Conservation (phyloP, 2,888 invertebrate species). For the Drosophila flavopinicola region DNA sequence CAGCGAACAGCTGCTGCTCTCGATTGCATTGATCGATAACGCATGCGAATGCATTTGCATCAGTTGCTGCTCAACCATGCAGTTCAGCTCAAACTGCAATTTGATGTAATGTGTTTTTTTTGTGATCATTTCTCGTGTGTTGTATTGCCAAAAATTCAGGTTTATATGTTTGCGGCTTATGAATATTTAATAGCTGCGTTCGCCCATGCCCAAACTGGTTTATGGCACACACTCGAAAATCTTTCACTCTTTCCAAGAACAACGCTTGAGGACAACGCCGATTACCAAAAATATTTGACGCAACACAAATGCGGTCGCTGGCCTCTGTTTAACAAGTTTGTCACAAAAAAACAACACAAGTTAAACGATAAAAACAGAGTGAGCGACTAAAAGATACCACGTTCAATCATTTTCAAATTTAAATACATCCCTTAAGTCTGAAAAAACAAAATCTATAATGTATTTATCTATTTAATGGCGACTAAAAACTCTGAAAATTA, state of each 20-base stretch:
- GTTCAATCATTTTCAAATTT: neutral
- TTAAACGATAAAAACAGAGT: neutral
- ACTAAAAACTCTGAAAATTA: no score
- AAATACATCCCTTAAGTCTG: no score
- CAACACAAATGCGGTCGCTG: conserved; percentile 74
- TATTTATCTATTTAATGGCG: no score
- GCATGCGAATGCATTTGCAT: conserved; percentile 8
- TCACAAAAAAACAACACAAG: conserved; percentile 33
- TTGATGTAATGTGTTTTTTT: conserved; percentile 33
- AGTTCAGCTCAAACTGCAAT: conserved; percentile 48
- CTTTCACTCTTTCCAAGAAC: conserved; percentile 78
- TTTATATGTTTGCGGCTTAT: conserved; percentile 58
- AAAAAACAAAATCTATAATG: no score
- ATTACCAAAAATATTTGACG: conserved; percentile 65
- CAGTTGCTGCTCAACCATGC: conserved; percentile 49
- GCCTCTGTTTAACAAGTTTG: conserved; percentile 78
- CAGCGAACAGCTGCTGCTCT: conserved; percentile 23
- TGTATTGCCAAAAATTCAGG: conserved; percentile 49
- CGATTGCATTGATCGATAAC: conserved; percentile 53
- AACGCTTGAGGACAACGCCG: conserved; percentile 55
- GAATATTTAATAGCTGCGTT: conserved; percentile 65
- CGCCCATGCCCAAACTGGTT: conserved; percentile 62
- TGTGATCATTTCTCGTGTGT: conserved; percentile 1
- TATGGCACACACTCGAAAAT: conserved; percentile 51
- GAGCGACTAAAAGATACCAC: conserved; percentile 12